Evolutionary conservation across 2,888 invertebrate genomes (phyloP).

Genomic region (Ommatoiulus sabulosus): DNA sequence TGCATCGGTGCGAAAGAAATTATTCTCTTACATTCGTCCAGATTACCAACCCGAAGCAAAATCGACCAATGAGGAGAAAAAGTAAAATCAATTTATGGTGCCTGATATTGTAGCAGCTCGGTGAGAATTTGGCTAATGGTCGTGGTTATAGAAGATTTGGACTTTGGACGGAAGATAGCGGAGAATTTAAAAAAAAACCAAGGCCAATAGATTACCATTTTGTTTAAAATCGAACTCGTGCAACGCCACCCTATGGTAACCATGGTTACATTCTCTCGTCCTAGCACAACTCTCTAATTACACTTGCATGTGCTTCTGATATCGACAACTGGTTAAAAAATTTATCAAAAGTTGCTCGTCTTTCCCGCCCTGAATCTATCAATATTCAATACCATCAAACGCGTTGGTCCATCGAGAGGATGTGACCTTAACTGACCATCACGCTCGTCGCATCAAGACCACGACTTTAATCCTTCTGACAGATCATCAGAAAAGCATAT

Average conservation of each 20-base stretch:
- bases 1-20: too few relatives aligned
- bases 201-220: not conserved
- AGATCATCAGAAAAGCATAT: not conserved
- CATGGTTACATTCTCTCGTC: not conserved
- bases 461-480: slow-evolving; percentile 8
- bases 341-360: not conserved
- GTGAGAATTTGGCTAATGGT: too few relatives aligned
- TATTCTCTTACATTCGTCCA: too few relatives aligned
- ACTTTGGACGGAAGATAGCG: not conserved
- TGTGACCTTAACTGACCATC: not conserved
- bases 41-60: too few relatives aligned
- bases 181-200: not conserved
- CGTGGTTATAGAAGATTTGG: not conserved
- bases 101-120: too few relatives aligned
- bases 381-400: not conserved
- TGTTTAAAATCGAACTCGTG: not conserved
- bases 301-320: not conserved
- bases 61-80: too few relatives aligned
- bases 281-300: not conserved
- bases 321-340: not conserved
- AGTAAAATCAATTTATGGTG: too few relatives aligned
- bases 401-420: not conserved
- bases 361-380: not conserved
- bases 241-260: not conserved
- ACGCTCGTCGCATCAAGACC: not conserved